Base-by-base conservation (phyloP, 2,113 vertebrate species). In the Hydrolagus affinis region DNA sequence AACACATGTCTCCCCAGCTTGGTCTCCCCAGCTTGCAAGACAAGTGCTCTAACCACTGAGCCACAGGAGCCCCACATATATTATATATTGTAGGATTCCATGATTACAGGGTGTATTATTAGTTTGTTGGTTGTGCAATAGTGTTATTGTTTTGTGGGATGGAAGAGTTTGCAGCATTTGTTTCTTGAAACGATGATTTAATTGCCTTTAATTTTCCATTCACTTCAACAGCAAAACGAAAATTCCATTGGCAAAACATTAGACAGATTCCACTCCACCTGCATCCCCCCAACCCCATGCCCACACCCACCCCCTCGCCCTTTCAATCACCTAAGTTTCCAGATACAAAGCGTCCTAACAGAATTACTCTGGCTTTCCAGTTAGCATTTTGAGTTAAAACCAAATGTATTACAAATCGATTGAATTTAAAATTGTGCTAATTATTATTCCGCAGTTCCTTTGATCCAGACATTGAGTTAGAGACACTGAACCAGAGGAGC, bases 221-320 rank as follows among this genome's bases (percentile, higher is more conserved):
- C n/a, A 12, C 14, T 60, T 19, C 23, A 60, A 57, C n/a, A 11
- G 56, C 56, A 60, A 76, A 77, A 77, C 19, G 17, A 44, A 75
- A 75, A 75, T 75, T 60, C 3, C 75, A 77, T 77, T 77, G 75
- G 59, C n/a, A 77, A 77, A 60, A 77, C 11, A 75, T 44, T 44
- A 44, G 44, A 44, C 44, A 44, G 44, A 44, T 44, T 44, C 44
- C 44, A 44, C 44, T 44, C 44, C 44, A 44, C 44, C 44, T 44
- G 44, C 44, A 44, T 44, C 44, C 44, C 44, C 44, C 44, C n/a
- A n/a, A 44, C 44, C 44, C 44, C 44, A 44, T n/a, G n/a, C n/a
- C n/a, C n/a, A n/a, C n/a, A n/a, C n/a, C n/a, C n/a, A n/a, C n/a
- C n/a, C n/a, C n/a, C 44, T 44, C 44, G 12, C 44, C 57, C 57